These are phyloP conservation scores for Drosophila dives DNA, from an alignment of 2,888 invertebrate genomes.

Conservation along the genomic window DNA sequence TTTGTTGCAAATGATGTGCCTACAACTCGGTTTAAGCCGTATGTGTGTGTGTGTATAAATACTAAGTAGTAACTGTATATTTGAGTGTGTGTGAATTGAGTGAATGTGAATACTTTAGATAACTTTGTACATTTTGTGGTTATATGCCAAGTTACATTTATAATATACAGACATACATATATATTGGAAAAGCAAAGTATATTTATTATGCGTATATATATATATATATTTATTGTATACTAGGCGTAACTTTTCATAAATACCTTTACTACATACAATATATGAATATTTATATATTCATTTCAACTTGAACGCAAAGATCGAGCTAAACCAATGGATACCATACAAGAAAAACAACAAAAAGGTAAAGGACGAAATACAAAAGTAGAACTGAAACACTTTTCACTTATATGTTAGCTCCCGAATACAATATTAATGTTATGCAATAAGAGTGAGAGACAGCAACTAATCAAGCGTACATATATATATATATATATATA, in stretches of 20 bases:
- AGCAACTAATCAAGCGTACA: slow-evolving; percentile 29
- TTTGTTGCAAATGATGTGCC: slow-evolving; percentile 81
- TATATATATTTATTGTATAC: slow-evolving; percentile 61
- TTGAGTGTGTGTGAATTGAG: slow-evolving; percentile 16
- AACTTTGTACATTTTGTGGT: slow-evolving; percentile 64
- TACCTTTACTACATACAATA: slow-evolving; percentile 51
- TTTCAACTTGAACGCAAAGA: slow-evolving; percentile 48
- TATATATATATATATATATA: background rate
- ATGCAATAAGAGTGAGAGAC: slow-evolving; percentile 58
- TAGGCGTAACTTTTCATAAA: slow-evolving; percentile 60
- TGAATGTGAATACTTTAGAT: slow-evolving; percentile 28
- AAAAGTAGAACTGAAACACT: slow-evolving; percentile 48
- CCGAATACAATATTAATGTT: slow-evolving; percentile 37
- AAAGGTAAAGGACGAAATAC: slow-evolving; percentile 11
- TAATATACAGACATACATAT: slow-evolving; percentile 50
- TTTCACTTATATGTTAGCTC: slow-evolving; percentile 46
- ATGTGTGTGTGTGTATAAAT: slow-evolving; percentile 16
- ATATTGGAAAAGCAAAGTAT: slow-evolving; percentile 48
- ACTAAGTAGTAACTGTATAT: slow-evolving; percentile 24
- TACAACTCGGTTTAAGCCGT: slow-evolving; percentile 59
- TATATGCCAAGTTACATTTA: slow-evolving; percentile 64
- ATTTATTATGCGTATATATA: slow-evolving; percentile 51
- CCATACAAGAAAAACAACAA: slow-evolving; percentile 9
- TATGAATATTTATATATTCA: slow-evolving; percentile 16
- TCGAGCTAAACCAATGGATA: slow-evolving; percentile 57